Conservation (phyloP, 2,888 invertebrate species). For the Tribolium freemani region DNA sequence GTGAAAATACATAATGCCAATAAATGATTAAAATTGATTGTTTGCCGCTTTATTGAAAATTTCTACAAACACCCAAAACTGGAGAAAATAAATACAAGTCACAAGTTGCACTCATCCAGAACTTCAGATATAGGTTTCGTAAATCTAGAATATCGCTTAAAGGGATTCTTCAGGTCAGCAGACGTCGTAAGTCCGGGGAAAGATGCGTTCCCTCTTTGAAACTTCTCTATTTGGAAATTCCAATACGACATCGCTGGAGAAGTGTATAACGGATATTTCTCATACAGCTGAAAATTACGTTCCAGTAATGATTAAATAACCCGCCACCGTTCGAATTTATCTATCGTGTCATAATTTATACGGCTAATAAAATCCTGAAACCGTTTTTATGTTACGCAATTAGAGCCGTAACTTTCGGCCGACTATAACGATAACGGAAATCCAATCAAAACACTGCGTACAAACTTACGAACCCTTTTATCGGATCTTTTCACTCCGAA, state of each 20-base stretch:
- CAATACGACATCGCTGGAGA: slow-evolving; percentile 55
- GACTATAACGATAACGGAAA: slow-evolving; percentile 17
- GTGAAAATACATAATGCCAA: slow-evolving; percentile 35
- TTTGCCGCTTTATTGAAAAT: not conserved
- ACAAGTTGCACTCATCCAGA: slow-evolving; percentile 46
- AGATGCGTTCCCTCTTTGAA: slow-evolving; percentile 42
- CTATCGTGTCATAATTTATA: slow-evolving; percentile 15
- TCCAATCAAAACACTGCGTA: slow-evolving; percentile 19
- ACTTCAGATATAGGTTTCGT: slow-evolving; percentile 56
- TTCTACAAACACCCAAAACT: not conserved
- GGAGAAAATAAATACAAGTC: slow-evolving; percentile 4
- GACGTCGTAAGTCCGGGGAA: slow-evolving; percentile 52
- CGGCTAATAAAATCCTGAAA: slow-evolving; percentile 21
- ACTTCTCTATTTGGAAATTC: slow-evolving; percentile 52
- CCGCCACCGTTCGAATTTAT: not conserved
- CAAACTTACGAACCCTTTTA: slow-evolving; percentile 24
- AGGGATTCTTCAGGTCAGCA: slow-evolving; percentile 55
- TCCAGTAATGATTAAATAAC: not conserved
- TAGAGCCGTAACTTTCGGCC: slow-evolving; percentile 12
- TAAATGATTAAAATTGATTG: slow-evolving; percentile 23
- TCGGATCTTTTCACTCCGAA: slow-evolving; percentile 12
- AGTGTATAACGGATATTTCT: slow-evolving; percentile 60
- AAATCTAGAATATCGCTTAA: slow-evolving; percentile 56
- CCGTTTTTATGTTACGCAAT: slow-evolving; percentile 31
- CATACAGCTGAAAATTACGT: slow-evolving; percentile 53